Conservation (phyloP, 1,140 invertebrate genomes). For the Zophobas morio region DNA sequence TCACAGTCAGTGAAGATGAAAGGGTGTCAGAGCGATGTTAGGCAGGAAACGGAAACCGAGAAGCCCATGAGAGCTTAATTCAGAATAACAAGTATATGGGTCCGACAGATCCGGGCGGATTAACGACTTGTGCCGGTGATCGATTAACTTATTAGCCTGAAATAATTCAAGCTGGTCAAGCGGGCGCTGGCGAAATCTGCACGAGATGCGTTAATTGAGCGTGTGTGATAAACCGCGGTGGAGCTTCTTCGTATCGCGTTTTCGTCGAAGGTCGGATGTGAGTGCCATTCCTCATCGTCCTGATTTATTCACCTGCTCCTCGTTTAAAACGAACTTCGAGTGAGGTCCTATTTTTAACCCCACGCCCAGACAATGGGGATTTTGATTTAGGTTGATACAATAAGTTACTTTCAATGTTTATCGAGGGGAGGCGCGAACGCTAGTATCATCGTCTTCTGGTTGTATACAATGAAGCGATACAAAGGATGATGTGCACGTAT, state of each 20-base stretch:
- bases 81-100: slow-evolving; percentile 51
- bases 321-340: neutral
- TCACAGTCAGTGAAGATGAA: slow-evolving; percentile 53
- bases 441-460: slow-evolving; percentile 32
- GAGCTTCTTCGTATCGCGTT: neutral
- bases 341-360: neutral
- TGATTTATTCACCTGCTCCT: slow-evolving; percentile 8
- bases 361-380: slow-evolving; percentile 1
- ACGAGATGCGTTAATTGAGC: slow-evolving; percentile 32
- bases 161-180: slow-evolving; percentile 48
- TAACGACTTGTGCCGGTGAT: slow-evolving; percentile 44
- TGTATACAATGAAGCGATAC: slow-evolving; percentile 44
- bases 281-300: neutral
- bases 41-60: slow-evolving; percentile 52
- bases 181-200: slow-evolving; percentile 24
- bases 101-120: slow-evolving; percentile 45
- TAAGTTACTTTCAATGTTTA: slow-evolving; percentile 39
- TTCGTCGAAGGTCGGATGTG: neutral
- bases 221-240: neutral
- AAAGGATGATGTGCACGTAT: slow-evolving; percentile 44
- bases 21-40: slow-evolving; percentile 53
- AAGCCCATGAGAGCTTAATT: slow-evolving; percentile 52
- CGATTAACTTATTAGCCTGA: slow-evolving; percentile 51
- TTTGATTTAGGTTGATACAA: slow-evolving; percentile 33
- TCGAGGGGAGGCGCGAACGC: slow-evolving; percentile 29